Base-by-base conservation (phyloP, 2,113 vertebrate species). In the Castor canadensis region DNA sequence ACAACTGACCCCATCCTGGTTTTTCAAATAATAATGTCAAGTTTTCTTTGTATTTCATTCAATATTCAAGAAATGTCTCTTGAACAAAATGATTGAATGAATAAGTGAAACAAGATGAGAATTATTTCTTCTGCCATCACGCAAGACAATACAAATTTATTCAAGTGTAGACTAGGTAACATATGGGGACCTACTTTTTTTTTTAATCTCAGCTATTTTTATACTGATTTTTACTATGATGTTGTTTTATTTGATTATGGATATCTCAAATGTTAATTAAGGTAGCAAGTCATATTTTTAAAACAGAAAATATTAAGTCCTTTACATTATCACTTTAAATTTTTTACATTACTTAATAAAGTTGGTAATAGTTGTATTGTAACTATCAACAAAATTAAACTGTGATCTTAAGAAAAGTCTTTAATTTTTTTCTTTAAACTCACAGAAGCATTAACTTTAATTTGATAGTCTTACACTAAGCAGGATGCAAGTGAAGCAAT, bases 191-290 rank as follows among this genome's bases (percentile, higher is more conserved):
- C 20, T n/a, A n/a, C n/a, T n/a, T n/a, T 71, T 62, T 3, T 54
- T 85, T 69, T 72, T 11, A 87, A 94, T 15, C 6, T 54, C 38
- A 43, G 30, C 26, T 60, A 35, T 40, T 56, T 83, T 95, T 66
- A 79, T 10, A 83, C 5, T 54, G 6, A 60, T 56, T 79, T 38
- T 96, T n/a, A 62, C 5, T 66, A 35, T 20, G 35, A 11, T 49
- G 24, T 5, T 60, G 15, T 94, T 94, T 77, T 66, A 35, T 75
- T 81, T 86, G 5, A 77, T 62, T 58, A 56, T 60, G 49, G 24
- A 43, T 64, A 84, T 94, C 93, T 87, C 49, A 95, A 80, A 40
- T 80, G 72, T 82, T 66, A 67, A 40, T 45, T 73, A 93, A 90
- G 26, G 30, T 45, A 79, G 45, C 4, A 84, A 38, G 49, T 32